A percentile compares a stretch with the other conserved stretches of the same genome.
phyloP scores from a whole-genome alignment of 1,140 invertebrate species.

The Heliconius eleuchia region DNA sequence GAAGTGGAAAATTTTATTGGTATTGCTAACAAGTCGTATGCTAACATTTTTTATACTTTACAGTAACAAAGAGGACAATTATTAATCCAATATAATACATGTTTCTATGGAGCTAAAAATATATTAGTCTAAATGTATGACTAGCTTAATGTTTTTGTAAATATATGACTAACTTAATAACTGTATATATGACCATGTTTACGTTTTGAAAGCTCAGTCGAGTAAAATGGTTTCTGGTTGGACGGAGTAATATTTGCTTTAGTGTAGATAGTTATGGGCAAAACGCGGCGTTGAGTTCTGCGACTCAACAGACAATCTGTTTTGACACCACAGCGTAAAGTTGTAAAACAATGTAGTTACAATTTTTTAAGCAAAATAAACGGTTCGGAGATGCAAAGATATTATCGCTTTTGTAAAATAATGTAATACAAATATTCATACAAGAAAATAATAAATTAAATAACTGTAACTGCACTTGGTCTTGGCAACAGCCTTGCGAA shows the following conservation, averaged over 20 bases:
- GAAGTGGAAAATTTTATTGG: conserved; percentile 4
- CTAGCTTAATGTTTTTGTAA: not conserved
- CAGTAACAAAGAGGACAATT: not conserved
- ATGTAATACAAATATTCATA: not conserved
- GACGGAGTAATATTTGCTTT: no score
- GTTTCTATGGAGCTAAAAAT: not conserved
- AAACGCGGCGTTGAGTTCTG: no score
- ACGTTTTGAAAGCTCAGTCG: not conserved
- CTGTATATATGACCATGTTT: not conserved
- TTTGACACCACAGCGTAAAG: no score
- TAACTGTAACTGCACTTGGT: conserved; percentile 14
- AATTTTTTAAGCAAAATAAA: no score
- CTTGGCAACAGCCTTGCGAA: conserved; percentile 32
- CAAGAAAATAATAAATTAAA: not conserved
- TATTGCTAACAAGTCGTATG: not conserved
- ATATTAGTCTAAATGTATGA: not conserved
- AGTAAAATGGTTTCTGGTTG: no score
- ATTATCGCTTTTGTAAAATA: no score
- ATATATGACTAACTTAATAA: not conserved
- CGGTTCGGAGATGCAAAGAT: no score
- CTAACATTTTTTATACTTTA: not conserved
- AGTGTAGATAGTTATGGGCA: no score
- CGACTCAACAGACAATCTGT: no score
- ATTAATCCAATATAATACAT: not conserved
- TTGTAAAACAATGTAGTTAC: no score